A percentile compares a stretch with the other conserved stretches of the same genome.
Evolutionary conservation across 2,113 vertebrate genomes (phyloP).

Genomic region (Pimephales promelas): DNA sequence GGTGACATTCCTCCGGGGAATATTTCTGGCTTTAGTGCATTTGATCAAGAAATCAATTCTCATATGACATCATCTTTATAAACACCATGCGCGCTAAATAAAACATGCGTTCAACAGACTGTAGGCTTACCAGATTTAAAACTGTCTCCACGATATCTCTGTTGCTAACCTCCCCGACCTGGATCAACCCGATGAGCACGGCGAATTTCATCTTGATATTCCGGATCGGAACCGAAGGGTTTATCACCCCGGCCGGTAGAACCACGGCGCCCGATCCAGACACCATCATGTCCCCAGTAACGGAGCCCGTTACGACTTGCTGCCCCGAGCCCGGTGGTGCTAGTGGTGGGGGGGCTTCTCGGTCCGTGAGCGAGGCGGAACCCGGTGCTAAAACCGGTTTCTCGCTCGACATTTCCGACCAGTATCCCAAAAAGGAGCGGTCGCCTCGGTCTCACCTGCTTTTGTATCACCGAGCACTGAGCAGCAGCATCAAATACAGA

Average conservation of each 20-base stretch:
- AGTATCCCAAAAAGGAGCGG: slow-evolving; percentile 75
- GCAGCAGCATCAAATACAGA: slow-evolving; percentile 66
- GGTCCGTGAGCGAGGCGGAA: slow-evolving; percentile 74
- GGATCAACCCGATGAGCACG: slow-evolving; percentile 96
- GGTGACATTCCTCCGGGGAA: slow-evolving; percentile 4
- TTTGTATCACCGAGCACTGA: slow-evolving; percentile 63
- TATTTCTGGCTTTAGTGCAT: slow-evolving; percentile 31
- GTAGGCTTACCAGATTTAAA: slow-evolving; percentile 94
- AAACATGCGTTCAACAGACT: slow-evolving; percentile 61
- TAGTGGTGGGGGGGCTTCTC: slow-evolving; percentile 63
- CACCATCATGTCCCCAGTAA: slow-evolving; percentile 85
- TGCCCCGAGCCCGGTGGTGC: slow-evolving; percentile 74
- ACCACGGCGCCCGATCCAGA: slow-evolving; percentile 90
- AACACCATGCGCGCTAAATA: slow-evolving; percentile 68
- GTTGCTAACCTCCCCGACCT: slow-evolving; percentile 99
- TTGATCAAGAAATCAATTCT: slow-evolving; percentile 55
- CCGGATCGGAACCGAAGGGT: slow-evolving; percentile 96
- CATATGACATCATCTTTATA: slow-evolving; percentile 75
- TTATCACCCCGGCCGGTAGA: slow-evolving; percentile 94
- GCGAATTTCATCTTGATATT: slow-evolving; percentile 99
- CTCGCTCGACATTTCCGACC: slow-evolving; percentile 90
- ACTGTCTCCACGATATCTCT: slow-evolving; percentile 99
- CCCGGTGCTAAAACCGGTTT: slow-evolving; percentile 85
- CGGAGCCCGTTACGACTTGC: slow-evolving; percentile 72
- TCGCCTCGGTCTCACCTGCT: slow-evolving; percentile 78